Conservation (phyloP, 2,888 invertebrate genomes). For the Carcina quercana region DNA sequence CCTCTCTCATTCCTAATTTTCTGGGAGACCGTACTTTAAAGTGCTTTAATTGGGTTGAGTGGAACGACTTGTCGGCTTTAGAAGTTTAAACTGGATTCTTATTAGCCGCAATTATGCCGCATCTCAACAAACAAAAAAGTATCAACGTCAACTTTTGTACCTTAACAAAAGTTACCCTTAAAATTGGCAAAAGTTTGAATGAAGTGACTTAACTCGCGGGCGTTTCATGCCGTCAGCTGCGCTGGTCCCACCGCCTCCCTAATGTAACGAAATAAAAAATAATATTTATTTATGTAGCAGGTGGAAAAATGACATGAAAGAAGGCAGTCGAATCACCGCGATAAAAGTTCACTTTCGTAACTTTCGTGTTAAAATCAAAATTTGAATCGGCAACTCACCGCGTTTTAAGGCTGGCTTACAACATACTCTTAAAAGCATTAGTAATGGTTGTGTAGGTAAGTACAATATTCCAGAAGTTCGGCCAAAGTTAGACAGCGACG, state of each 20-base stretch:
- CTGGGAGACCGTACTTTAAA: background rate
- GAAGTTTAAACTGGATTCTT: conserved; percentile 32
- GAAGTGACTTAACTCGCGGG: conserved; percentile 63
- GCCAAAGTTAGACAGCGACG: too few relatives aligned
- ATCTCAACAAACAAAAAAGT: conserved; percentile 46
- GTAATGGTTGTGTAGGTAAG: too few relatives aligned
- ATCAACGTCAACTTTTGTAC: conserved; percentile 49
- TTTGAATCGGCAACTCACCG: conserved; percentile 10
- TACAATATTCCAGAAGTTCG: too few relatives aligned
- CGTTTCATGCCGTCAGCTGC: conserved; percentile 62
- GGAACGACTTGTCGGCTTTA: conserved; percentile 9
- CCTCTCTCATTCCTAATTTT: conserved; percentile 20
- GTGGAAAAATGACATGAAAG: conserved; percentile 33
- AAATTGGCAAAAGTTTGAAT: conserved; percentile 67
- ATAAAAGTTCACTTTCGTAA: conserved; percentile 19
- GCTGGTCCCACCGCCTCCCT: conserved; percentile 60
- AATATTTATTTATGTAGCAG: conserved; percentile 48
- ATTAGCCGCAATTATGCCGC: conserved; percentile 45
- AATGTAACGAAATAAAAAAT: conserved; percentile 60
- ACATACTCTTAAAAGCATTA: too few relatives aligned
- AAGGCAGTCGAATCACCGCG: conserved; percentile 28
- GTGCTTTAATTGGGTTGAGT: background rate
- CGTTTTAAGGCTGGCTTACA: too few relatives aligned
- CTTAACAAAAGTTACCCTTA: conserved; percentile 53
- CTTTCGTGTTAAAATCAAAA: conserved; percentile 15